Evolutionary conservation across 1,140 invertebrate species (phyloP).

Genomic region (Solenopsis invicta): DNA sequence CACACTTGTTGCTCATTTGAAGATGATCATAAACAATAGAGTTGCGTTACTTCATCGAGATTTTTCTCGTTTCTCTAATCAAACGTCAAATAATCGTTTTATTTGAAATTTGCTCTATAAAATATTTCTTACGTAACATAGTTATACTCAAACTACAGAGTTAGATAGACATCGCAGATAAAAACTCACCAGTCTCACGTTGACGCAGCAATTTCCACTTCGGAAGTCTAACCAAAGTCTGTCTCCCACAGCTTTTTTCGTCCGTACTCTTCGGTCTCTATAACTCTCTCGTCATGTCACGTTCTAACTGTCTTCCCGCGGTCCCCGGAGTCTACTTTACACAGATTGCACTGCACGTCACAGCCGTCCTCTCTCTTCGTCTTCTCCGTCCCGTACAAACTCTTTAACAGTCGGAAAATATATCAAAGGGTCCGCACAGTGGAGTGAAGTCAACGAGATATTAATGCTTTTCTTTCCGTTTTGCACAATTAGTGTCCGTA

Average conservation of each 20-base stretch:
- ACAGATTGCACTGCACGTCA: constrained; percentile 77
- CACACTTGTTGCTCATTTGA: constrained; percentile 74
- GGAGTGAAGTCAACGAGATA: neutral
- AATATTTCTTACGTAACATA: constrained; percentile 28
- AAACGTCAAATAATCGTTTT: neutral
- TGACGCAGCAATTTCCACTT: constrained; percentile 60
- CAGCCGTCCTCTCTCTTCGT: constrained; percentile 35
- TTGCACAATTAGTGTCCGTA: constrained; percentile 34
- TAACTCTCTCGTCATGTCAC: constrained; percentile 67
- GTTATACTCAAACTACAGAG: constrained; percentile 7
- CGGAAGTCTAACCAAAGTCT: constrained; percentile 42
- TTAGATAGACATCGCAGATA: constrained; percentile 22
- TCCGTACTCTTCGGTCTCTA: constrained; percentile 57
- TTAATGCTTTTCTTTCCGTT: constrained; percentile 10
- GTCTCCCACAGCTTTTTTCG: constrained; percentile 35
- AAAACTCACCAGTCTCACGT: constrained; percentile 72
- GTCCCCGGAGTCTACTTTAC: constrained; percentile 74
- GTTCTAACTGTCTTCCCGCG: constrained; percentile 57
- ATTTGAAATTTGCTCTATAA: neutral
- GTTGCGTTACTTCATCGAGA: neutral
- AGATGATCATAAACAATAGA: constrained; percentile 52
- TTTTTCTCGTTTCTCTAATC: neutral
- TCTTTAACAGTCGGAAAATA: constrained; percentile 39
- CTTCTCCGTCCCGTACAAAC: neutral
- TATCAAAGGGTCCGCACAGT: constrained; percentile 12